Conservation (phyloP, 1,140 invertebrate genomes). For the Pteromalus puparum region DNA sequence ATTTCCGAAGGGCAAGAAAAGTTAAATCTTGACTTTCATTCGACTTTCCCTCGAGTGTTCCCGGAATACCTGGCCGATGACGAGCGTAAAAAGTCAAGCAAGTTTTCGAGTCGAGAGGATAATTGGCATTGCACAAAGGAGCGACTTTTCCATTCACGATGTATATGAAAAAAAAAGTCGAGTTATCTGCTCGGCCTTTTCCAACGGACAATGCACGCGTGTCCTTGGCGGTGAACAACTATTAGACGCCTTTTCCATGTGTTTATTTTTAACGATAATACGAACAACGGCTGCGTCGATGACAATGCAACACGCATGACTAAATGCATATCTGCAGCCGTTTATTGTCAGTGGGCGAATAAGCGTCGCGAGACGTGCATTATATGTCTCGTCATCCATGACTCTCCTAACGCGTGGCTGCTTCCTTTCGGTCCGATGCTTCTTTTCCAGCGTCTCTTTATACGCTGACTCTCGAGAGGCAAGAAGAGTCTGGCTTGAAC, state of each 20-base stretch:
- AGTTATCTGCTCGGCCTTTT: too few species aligned
- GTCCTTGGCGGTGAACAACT: neutral
- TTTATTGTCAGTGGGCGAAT: slow-evolving; percentile 30
- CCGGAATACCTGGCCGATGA: too few species aligned
- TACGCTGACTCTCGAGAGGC: too few species aligned
- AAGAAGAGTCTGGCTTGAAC: too few species aligned
- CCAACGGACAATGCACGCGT: too few species aligned
- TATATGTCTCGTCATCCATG: neutral
- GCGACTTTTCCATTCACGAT: too few species aligned
- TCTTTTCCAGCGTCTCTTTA: neutral
- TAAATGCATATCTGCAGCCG: slow-evolving; percentile 10
- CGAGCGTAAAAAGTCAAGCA: too few species aligned
- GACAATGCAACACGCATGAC: neutral
- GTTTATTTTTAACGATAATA: neutral
- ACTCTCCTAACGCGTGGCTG: neutral
- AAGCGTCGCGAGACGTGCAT: neutral
- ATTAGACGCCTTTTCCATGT: neutral
- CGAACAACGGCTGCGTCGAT: too few species aligned
- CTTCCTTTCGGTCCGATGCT: neutral
- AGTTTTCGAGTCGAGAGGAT: neutral
- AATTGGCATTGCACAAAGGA: too few species aligned
- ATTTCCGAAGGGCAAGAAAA: neutral
- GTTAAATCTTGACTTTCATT: neutral
- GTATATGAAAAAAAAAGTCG: too few species aligned
- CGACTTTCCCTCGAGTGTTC: too few species aligned